A percentile compares a stretch with the other conserved stretches of the same genome.
Conservation (phyloP, 2,113 vertebrate genomes). For the Camelus dromedarius region DNA sequence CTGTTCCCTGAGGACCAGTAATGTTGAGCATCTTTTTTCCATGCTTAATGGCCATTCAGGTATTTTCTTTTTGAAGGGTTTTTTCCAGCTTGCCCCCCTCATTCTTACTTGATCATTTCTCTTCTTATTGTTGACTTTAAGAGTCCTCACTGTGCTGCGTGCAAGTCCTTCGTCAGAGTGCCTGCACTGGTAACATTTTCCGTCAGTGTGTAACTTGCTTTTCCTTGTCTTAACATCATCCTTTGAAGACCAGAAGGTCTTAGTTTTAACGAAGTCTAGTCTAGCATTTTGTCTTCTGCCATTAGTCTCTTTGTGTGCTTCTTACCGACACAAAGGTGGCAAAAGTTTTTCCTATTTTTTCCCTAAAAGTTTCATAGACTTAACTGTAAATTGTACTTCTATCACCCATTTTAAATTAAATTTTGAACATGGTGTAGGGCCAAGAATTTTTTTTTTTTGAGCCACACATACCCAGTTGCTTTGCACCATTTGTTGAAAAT, state of each 20-base stretch:
- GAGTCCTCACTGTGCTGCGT: neutral
- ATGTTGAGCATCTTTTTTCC: neutral
- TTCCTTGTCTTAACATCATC: neutral
- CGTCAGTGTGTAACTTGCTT: neutral
- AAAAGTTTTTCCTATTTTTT: neutral
- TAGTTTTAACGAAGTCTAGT: neutral
- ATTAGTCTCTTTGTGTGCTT: neutral
- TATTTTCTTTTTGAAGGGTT: neutral
- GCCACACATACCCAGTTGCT: neutral
- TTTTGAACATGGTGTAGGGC: neutral
- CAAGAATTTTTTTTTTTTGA: neutral
- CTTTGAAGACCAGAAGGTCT: neutral
- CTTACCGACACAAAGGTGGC: neutral
- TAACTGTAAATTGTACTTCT: neutral
- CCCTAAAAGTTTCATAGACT: neutral
- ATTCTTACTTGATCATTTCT: neutral
- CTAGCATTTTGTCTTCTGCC: neutral
- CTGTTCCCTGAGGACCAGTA: neutral
- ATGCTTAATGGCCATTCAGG: neutral
- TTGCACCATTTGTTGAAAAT: neutral
- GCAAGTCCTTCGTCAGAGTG: neutral
- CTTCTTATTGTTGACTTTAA: neutral
- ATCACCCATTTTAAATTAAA: neutral
- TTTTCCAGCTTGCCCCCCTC: neutral
- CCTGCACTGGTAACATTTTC: neutral